These are phyloP conservation scores for Chondrosia reniformis DNA, from an alignment of 37 sponge, comb jelly and placozoan species.

Conservation along the genomic window DNA sequence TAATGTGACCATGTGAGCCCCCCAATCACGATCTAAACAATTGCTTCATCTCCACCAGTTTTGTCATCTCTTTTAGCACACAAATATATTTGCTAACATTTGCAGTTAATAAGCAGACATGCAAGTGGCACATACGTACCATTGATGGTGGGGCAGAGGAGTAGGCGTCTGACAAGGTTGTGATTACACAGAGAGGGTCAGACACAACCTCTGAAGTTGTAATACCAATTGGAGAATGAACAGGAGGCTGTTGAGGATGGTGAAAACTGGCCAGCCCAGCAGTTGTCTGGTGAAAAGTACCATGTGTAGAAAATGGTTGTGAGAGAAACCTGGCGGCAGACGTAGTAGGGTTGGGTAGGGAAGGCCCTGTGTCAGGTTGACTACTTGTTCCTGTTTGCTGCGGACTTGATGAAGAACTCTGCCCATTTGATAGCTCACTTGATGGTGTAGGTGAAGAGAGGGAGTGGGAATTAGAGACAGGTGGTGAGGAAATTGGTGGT, in stretches of 20 bases:
- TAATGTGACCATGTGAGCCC: too few species aligned
- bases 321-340: background rate
- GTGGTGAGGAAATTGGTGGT: background rate
- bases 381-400: background rate
- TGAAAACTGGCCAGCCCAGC: background rate
- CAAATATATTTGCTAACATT: too few species aligned
- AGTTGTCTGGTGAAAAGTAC: background rate
- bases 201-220: background rate
- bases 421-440: constrained; percentile 1
- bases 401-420: constrained; percentile 11
- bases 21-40: too few species aligned
- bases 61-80: too few species aligned
- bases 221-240: background rate
- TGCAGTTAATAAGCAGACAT: too few species aligned
- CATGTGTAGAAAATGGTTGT: background rate
- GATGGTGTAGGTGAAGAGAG: constrained; percentile 1
- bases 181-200: constrained; percentile 11
- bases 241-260: background rate
- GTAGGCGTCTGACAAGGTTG: background rate
- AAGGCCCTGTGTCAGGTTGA: background rate
- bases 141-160: constrained; percentile 10
- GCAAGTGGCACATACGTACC: background rate
- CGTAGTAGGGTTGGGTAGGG: background rate
- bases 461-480: background rate
- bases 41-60: too few species aligned